Evolutionary conservation across 2,888 invertebrate genomes (phyloP), one percentile per base, ranked within the genome.

Genomic region (Mythimna lalbum): DNA sequence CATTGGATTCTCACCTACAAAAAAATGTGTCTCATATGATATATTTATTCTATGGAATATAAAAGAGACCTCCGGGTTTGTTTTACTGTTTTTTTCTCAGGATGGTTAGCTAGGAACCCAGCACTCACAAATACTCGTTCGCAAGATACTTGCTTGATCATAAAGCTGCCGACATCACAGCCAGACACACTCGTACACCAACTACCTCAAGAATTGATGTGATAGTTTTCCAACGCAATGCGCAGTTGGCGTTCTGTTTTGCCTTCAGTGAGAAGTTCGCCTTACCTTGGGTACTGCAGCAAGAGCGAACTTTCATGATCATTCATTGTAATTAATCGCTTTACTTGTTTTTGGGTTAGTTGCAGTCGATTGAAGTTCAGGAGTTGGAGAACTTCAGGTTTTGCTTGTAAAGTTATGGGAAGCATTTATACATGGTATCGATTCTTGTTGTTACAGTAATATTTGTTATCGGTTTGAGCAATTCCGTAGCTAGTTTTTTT

Each of bases 291-390:
- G 7, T 10, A 50, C 17, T 59, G 78, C 63, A 75, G 49, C 23
- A 39, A 31, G 7, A 36, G 7, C 2, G 50, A 78, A 66, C 19
- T 63, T 71, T 53, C 53, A 23, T 75, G 63, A 75, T 71, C 1
- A 61, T 68, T 69, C 39, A 71, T 47, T 69, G 56, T 64, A 72
- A 75, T 69, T 69, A 72, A 82, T 71, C 55, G 75, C 53, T 74
- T 60, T 43, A 57, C 60, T 78, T 66, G 53, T 36, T 64, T 52
- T 81, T 39, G 56, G 56, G 39, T 23, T n/a, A 49, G 23, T 71
- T 31, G 53, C 19, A 50, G 76, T 67, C 21, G 47, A 69, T 66
- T 71, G 31, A 19, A 63, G 31, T 64, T 23, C 53, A 60, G 63
- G 33, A 70, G 62, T 63, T 75, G 19, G 33, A 36, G 27, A 55